Base-by-base conservation (phyloP, 2,113 vertebrate species). In the Phaethon lepturus region DNA sequence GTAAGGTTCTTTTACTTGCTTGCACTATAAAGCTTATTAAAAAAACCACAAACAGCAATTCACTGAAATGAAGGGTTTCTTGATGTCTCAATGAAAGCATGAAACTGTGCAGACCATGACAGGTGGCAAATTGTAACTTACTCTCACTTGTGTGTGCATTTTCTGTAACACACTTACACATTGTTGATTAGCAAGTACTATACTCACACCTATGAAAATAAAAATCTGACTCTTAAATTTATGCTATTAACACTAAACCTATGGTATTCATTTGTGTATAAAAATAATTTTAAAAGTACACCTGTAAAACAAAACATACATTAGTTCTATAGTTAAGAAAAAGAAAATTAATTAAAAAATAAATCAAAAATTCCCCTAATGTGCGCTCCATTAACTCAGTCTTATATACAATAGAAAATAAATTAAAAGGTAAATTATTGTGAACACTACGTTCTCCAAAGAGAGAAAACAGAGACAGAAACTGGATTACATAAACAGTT, bases 71-170 rank as follows among this genome's bases (percentile, higher is more conserved):
- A 90, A 89, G 14, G 33, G 84, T 93, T 90, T 95, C 77, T 95
- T 90, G 85, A 69, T 14, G 4, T 86, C 76, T 63, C 62, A 56
- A 35, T 25, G 86, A 90, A 86, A 76, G 77, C n/a, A 78, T 68
- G 44, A 94, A 96, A 97, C 86, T 85, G 82, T 50, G 86, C 53
- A 92, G 74, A 95, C 33, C 59, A 55, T 18, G 62, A 88, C 64
- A 60, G n/a, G 55, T 59, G 69, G 53, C 35, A 79, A 94, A 86
- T 77, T 50, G 83, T 7, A 6, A 86, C 78, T 75, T 76, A 72
- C 60, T 84, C 75, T 60, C 56, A 82, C 19, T 87, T 86, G 74
- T 6, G 17, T 45, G 22, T 90, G 55, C 47, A 66, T 56, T 95
- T 81, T 49, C 16, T 10, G 75, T 76, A 87, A 40, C 38, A 64